phyloP scores from a whole-genome alignment of 2,113 vertebrate genomes.

The Petrocephalus zakoni region DNA sequence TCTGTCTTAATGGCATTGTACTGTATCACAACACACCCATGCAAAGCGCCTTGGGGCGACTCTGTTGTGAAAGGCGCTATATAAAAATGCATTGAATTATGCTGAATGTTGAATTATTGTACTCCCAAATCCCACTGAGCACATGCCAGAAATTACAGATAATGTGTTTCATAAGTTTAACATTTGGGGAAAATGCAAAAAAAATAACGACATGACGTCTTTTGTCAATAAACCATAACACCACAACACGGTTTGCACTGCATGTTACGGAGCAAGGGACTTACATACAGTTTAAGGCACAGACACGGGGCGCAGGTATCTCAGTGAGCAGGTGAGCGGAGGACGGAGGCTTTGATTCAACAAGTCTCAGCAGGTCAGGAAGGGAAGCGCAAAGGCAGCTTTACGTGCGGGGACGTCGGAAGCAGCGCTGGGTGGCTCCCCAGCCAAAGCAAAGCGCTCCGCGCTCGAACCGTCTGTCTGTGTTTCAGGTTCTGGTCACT shows the following conservation, averaged over 20 bases:
- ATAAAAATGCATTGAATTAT: neutral
- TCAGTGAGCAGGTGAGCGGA: neutral
- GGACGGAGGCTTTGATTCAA: constrained; percentile 2
- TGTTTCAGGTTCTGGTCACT: constrained; percentile 58
- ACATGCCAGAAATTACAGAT: neutral
- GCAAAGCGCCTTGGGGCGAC: neutral
- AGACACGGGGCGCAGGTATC: neutral
- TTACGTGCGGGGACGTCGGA: neutral
- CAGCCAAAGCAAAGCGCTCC: neutral
- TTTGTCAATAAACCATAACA: neutral
- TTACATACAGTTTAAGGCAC: neutral
- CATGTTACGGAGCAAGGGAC: neutral
- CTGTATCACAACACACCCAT: neutral
- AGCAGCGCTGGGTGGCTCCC: neutral
- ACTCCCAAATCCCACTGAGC: neutral
- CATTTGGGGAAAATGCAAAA: neutral
- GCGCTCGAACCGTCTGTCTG: constrained; percentile 40
- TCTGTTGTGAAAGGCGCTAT: neutral
- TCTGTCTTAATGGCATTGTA: neutral
- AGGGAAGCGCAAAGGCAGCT: neutral
- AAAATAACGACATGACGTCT: neutral
- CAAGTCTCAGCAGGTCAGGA: constrained; percentile 36
- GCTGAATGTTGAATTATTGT: neutral
- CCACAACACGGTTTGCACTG: neutral
- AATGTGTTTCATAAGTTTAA: neutral